phyloP scores from a whole-genome alignment of 92 coral and sea anemone genomes.

The Porites rus region DNA sequence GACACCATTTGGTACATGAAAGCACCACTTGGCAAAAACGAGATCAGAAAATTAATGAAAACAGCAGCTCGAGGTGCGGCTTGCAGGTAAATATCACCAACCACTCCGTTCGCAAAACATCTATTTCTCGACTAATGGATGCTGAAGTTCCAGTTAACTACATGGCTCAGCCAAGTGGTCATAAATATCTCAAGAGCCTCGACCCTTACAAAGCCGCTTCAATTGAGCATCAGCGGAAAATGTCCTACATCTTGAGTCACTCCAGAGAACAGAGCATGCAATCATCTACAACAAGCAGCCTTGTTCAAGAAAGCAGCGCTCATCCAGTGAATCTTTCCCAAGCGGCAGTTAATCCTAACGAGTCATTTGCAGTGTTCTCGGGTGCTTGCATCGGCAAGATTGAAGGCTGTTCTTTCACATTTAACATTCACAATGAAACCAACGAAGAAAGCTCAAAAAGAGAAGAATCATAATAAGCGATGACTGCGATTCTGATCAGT shows the following conservation, averaged over 20 bases:
- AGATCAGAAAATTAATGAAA: constrained; percentile 57
- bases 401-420: too few species aligned
- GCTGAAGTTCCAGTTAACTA: constrained; percentile 62
- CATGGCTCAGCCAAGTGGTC: constrained; percentile 65
- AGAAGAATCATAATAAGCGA: too few species aligned
- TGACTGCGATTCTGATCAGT: too few species aligned
- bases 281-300: neutral
- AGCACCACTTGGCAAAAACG: constrained; percentile 68
- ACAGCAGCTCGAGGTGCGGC: constrained; percentile 62
- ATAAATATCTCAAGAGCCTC: too few species aligned
- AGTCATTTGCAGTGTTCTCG: too few species aligned
- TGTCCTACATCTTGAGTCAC: constrained; percentile 60
- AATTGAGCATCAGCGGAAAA: constrained; percentile 52
- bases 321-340: too few species aligned
- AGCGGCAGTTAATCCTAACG: too few species aligned
- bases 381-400: too few species aligned
- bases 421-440: too few species aligned
- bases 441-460: too few species aligned
- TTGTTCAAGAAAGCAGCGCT: too few species aligned
- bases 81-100: constrained; percentile 64
- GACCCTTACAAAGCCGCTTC: too few species aligned
- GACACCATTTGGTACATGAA: constrained; percentile 57
- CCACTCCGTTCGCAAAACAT: constrained; percentile 59
- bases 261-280: constrained; percentile 32
- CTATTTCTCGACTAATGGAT: constrained; percentile 57